phyloP scores from a whole-genome alignment of 2,113 vertebrate genomes.

The Oplegnathus fasciatus region DNA sequence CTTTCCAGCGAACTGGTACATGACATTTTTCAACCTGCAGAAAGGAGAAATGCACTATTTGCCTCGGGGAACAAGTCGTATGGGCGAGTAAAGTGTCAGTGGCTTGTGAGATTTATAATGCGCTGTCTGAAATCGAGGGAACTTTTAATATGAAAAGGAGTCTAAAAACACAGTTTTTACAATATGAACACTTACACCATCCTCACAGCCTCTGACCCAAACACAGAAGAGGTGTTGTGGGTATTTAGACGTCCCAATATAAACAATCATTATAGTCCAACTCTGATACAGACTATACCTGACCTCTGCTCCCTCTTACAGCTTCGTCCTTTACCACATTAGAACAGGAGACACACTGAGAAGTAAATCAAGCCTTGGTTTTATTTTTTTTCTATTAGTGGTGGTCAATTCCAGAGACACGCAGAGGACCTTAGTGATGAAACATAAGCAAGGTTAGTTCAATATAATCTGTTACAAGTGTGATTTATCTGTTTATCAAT shows the following conservation, averaged over 20 bases:
- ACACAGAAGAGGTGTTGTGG: neutral
- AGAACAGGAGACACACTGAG: neutral
- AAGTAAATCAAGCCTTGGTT: conserved; percentile 57
- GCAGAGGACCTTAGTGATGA: conserved; percentile 27
- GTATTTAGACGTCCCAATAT: conserved; percentile 13
- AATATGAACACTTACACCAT: neutral
- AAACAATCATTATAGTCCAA: conserved; percentile 22
- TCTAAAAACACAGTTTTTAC: neutral
- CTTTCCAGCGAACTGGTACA: conserved; percentile 60
- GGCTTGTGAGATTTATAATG: conserved; percentile 48
- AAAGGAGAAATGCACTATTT: conserved; percentile 52
- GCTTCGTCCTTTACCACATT: conserved; percentile 20
- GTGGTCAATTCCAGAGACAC: conserved; percentile 26
- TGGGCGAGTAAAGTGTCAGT: conserved; percentile 37
- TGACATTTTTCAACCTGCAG: conserved; percentile 62
- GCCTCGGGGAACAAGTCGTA: conserved; percentile 32
- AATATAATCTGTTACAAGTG: conserved; percentile 42
- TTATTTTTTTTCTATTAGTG: conserved; percentile 14
- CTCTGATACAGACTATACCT: neutral
- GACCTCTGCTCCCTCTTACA: conserved; percentile 23
- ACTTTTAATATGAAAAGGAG: conserved; percentile 47
- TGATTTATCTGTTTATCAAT: conserved; percentile 68
- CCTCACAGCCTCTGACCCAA: conserved; percentile 10
- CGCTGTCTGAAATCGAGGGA: conserved; percentile 38
- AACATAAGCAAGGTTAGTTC: conserved; percentile 66